Base-by-base conservation (phyloP, 2,113 vertebrate species). In the Pachycephala philippinensis region DNA sequence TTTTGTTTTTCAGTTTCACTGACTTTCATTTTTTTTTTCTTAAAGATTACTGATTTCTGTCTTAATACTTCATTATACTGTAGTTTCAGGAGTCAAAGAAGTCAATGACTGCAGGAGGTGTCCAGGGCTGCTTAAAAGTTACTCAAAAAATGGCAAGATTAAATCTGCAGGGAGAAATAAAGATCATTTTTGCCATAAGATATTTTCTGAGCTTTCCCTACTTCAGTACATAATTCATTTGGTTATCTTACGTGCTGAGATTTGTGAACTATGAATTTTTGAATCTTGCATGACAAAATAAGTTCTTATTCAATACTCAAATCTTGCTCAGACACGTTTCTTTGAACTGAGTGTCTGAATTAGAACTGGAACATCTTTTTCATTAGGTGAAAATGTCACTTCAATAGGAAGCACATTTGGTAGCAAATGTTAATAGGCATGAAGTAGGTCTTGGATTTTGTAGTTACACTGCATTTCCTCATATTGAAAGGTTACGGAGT, bases 351-450 rank as follows among this genome's bases (percentile, higher is more conserved):
- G 56, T 11, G 1, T 81, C 50, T 89, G 44, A 83, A 85, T 87
- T 76, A 93, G 64, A 68, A 65, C 6, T 40, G 20, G 22, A 90
- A 74, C 54, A 64, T 86, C 63, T 44, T 77, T 95, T 93, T 86
- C 64, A 63, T 90, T 90, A 88, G 63, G 76, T 90, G 59, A 85
- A 96, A 96, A 95, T 89, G 66, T 85, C 61, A 78, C 37, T 86
- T 71, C 3, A 27, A 68, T 69, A 45, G 10, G 69, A 89, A 95
- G 33, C 24, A 83, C 22, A 33, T 89, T 82, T 86, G 54, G 31
- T 37, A 70, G 61, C 40, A 69, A 82, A 78, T 89, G 30, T 93
- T 95, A 88, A 90, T 84, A 86, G 83, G 39, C 28, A 89, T 54
- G 23, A 94, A 76, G 33, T 9, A 53, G 44, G n/a, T 61, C 76